Conservation (phyloP, 2,797 vertebrate species). For the Bufotes viridis region DNA sequence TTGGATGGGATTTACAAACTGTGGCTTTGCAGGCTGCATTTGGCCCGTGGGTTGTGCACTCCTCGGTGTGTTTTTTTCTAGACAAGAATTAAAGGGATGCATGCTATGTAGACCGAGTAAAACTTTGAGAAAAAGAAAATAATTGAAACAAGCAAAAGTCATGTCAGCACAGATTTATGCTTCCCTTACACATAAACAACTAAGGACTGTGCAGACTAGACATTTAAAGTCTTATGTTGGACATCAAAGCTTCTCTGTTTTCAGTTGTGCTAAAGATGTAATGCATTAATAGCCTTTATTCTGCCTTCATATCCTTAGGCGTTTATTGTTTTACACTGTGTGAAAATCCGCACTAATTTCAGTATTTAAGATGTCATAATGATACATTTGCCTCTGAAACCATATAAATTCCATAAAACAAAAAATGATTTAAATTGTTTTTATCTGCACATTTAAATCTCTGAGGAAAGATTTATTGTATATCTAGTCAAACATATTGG, state of each 20-base stretch:
- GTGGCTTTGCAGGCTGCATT: too few species aligned
- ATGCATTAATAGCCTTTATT: neutral
- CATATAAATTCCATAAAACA: neutral
- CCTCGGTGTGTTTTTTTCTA: too few species aligned
- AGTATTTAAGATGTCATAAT: neutral
- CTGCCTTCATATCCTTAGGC: neutral
- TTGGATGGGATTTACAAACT: too few species aligned
- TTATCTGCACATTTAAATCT: too few species aligned
- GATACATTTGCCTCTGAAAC: neutral
- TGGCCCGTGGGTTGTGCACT: too few species aligned
- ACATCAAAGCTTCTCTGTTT: conserved; percentile 10
- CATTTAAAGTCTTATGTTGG: neutral
- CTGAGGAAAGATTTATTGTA: too few species aligned
- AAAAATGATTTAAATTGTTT: neutral
- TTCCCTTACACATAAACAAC: neutral
- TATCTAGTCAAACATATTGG: too few species aligned
- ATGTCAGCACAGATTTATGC: conserved; percentile 13
- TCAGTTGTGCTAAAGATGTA: neutral
- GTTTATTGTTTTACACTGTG: neutral
- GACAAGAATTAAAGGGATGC: too few species aligned
- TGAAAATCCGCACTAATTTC: neutral
- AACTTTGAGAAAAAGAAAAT: neutral
- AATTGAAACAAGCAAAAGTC: neutral
- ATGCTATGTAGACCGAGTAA: neutral
- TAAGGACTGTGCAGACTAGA: neutral